Conservation (phyloP, 1,140 invertebrate species). For the Drosophila carrolli region DNA sequence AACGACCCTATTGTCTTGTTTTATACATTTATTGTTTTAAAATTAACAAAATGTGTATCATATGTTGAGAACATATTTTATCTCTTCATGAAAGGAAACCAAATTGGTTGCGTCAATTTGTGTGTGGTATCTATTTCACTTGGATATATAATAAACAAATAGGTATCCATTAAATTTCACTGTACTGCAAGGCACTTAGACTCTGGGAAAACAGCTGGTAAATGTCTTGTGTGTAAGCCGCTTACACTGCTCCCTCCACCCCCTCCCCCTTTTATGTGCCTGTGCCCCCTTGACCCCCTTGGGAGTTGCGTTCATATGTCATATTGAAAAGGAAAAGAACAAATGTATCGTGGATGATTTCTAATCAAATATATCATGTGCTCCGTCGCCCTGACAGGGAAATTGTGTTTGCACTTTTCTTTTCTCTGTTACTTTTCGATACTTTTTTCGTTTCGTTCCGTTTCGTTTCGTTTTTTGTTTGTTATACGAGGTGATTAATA, state of each 20-base stretch:
- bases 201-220: slow-evolving; percentile 27
- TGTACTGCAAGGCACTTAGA: slow-evolving; percentile 15
- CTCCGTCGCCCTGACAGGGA: slow-evolving; percentile 6
- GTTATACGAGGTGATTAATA: slow-evolving; percentile 22
- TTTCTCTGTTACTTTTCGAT: not conserved
- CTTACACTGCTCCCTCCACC: slow-evolving; percentile 2
- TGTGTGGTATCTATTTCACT: not conserved
- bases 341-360: slow-evolving; percentile 40
- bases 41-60: no score
- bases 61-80: no score
- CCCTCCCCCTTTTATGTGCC: not conserved
- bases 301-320: slow-evolving; percentile 41
- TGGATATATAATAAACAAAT: slow-evolving; percentile 22
- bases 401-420: slow-evolving; percentile 28
- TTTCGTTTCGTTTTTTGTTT: not conserved
- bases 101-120: no score
- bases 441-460: not conserved
- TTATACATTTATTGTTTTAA: no score
- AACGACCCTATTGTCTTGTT: no score
- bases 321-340: slow-evolving; percentile 26
- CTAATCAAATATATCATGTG: slow-evolving; percentile 48
- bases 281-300: slow-evolving; percentile 1
- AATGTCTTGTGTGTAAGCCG: slow-evolving; percentile 34
- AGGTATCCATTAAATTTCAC: slow-evolving; percentile 16
- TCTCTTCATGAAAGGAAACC: no score